Base-by-base conservation (phyloP, 2,113 vertebrate genomes). In the Melanotaenia duboulayi region DNA sequence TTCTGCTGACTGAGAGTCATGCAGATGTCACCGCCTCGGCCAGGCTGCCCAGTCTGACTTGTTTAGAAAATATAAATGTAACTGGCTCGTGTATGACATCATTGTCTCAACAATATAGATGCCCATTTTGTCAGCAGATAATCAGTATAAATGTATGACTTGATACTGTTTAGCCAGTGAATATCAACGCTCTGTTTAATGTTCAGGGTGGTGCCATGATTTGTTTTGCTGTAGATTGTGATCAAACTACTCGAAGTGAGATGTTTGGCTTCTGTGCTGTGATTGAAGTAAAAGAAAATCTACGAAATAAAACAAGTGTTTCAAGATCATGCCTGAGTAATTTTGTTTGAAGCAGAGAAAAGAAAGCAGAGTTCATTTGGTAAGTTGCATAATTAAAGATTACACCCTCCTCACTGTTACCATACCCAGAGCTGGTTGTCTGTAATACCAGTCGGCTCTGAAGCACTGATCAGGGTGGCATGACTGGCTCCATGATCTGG, bases 31-130 rank as follows among this genome's bases (percentile, higher is more conserved):
- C 89, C 70, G 92, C 85, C 86, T 80, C n/a, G 58, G 77, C 82
- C 83, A 76, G 73, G 72, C 76, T 55, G 75, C 67, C 79, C 76
- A 52, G 62, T 77, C 52, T 62, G 61, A 66, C 74, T 88, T 90
- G 87, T 87, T 92, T 61, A 56, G 86, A 83, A 91, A 88, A 87
- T 83, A 90, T 87, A 90, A 88, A 91, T 91, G 88, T 87, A 87
- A 71, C 83, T 40, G 79, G 62, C 83, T 83, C 81, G 50, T 75
- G 80, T 85, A 82, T 88, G 89, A 92, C 82, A 88, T 92, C 90
- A 88, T 88, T 90, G 88, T 91, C 72, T 78, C 65, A 68, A 64
- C 83, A 83, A 70, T 87, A 91, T 85, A 79, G 68, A 89, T 63
- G 86, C 63, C 86, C 80, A 66, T 89, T 91, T 89, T 88, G 64